These are phyloP conservation scores for Trissolcus brochymenae DNA, from an alignment of 2,888 invertebrate genomes.

Conservation along the genomic window DNA sequence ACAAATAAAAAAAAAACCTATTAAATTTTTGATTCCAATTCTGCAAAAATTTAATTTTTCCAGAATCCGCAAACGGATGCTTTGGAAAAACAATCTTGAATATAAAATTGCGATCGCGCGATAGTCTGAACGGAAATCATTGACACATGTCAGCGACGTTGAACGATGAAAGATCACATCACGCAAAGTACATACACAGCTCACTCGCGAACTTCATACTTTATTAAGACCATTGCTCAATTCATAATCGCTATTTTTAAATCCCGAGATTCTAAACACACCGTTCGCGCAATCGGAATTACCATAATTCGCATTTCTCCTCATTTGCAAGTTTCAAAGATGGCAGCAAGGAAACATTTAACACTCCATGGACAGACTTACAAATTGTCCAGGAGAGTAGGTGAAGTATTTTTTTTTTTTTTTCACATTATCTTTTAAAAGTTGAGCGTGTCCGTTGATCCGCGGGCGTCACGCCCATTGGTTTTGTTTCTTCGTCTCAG, in stretches of 20 bases:
- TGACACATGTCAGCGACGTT: constrained; percentile 46
- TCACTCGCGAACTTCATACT: no score
- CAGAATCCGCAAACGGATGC: constrained; percentile 12
- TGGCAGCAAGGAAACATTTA: no score
- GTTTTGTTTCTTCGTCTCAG: constrained; percentile 4
- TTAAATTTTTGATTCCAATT: no score
- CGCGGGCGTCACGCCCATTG: constrained; percentile 9
- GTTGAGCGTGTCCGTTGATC: no score
- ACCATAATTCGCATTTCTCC: no score
- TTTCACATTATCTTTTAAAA: neutral
- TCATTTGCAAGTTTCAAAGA: no score
- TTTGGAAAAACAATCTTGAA: constrained; percentile 41
- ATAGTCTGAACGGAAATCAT: constrained; percentile 34
- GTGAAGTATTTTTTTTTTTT: neutral
- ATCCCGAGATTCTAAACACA: neutral
- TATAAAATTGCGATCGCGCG: constrained; percentile 36
- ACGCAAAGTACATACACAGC: no score
- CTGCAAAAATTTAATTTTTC: constrained; percentile 2
- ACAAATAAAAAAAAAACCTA: neutral
- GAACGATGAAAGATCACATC: constrained; percentile 33
- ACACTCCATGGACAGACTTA: no score
- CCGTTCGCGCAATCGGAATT: neutral
- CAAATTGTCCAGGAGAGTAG: no score
- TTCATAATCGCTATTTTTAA: no score
- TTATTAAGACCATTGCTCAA: neutral